Percentiles rank a stretch among this genome's conserved stretches.
These are phyloP conservation scores for Chesias legatella DNA, from an alignment of 2,888 invertebrate species.

Conservation along the genomic window DNA sequence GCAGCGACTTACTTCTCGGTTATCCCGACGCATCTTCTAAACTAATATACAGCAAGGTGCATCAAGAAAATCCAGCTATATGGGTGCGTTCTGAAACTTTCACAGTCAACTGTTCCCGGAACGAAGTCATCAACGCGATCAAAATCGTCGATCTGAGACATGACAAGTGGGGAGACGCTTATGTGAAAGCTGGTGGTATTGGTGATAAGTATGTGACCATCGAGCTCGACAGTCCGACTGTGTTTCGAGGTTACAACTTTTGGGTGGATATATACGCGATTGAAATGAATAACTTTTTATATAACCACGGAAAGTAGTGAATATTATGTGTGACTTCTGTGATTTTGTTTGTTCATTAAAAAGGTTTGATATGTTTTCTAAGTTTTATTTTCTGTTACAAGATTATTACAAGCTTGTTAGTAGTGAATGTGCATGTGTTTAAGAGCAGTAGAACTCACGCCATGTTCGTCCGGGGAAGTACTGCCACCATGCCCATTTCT, in stretches of 20 bases:
- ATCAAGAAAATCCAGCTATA: slow-evolving; percentile 58
- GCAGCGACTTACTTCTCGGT: slow-evolving; percentile 38
- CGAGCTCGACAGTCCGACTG: slow-evolving; percentile 54
- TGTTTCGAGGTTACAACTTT: slow-evolving; percentile 61
- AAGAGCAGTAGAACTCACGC: no score
- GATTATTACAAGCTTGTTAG: no score
- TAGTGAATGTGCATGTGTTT: no score
- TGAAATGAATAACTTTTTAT: slow-evolving; percentile 42
- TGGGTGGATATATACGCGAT: slow-evolving; percentile 61
- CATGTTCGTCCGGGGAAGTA: no score
- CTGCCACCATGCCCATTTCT: no score
- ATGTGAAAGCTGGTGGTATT: slow-evolving; percentile 56
- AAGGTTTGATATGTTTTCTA: not conserved
- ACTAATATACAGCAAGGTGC: slow-evolving; percentile 56
- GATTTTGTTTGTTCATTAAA: slow-evolving; percentile 4
- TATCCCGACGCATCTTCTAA: slow-evolving; percentile 54
- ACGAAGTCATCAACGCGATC: slow-evolving; percentile 60
- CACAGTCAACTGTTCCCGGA: slow-evolving; percentile 50
- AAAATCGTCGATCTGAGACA: slow-evolving; percentile 52
- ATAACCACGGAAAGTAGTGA: slow-evolving; percentile 41
- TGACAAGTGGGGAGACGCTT: slow-evolving; percentile 58
- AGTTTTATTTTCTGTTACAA: no score
- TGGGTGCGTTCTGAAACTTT: slow-evolving; percentile 55
- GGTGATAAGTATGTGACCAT: slow-evolving; percentile 55
- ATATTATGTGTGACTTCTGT: slow-evolving; percentile 10